A percentile compares a stretch with the other conserved stretches of the same genome.
phyloP scores from a whole-genome alignment of 1,140 invertebrate species.

The Helicoverpa armigera region DNA sequence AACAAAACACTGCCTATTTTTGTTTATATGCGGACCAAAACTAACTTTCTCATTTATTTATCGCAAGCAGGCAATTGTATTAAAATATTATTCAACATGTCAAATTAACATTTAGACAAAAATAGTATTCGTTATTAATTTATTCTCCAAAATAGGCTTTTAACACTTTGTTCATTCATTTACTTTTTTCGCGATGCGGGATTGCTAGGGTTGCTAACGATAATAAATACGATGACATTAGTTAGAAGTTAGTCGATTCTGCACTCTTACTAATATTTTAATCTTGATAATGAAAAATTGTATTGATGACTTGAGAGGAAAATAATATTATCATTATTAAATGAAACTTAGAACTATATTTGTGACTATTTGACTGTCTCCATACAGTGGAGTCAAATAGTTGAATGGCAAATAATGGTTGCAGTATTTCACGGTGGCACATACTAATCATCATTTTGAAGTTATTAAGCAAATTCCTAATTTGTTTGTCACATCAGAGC shows the following conservation, averaged over 20 bases:
- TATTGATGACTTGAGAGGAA: no score
- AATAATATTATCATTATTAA: no score
- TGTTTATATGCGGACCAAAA: slow-evolving; percentile 8
- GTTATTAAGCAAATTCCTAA: no score
- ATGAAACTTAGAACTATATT: no score
- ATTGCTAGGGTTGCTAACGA: not conserved
- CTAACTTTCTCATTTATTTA: not conserved
- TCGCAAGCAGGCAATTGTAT: not conserved
- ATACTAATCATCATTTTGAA: no score
- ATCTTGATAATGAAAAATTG: no score
- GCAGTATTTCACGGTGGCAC: no score
- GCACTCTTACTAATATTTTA: not conserved
- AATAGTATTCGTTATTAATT: not conserved
- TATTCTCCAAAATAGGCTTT: not conserved
- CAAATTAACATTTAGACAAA: not conserved
- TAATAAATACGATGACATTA: not conserved
- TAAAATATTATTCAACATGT: not conserved
- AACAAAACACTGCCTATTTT: slow-evolving; percentile 21
- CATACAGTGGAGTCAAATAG: no score
- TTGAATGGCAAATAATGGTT: no score
- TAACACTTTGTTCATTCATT: not conserved
- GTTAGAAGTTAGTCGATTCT: not conserved
- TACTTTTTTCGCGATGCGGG: not conserved
- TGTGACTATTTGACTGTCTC: no score
- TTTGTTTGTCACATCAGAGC: no score